Evolutionary conservation across 2,888 invertebrate species (phyloP).

Genomic region (Idaea straminata): DNA sequence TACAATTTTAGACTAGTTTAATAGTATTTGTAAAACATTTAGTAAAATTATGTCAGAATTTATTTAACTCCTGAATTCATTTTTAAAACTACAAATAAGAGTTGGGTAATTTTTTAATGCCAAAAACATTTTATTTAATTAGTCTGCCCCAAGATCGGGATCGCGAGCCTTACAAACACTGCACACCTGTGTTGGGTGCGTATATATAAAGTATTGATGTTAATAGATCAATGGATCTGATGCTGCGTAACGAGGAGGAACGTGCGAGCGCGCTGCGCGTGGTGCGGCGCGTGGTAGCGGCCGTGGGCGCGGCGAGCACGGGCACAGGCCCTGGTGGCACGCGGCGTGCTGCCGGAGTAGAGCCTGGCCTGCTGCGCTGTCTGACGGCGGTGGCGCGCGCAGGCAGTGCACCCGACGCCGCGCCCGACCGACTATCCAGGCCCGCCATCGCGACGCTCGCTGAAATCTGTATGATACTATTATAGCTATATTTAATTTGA

Average conservation of each 20-base stretch:
- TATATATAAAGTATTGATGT: conserved; percentile 3
- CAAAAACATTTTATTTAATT: conserved; percentile 3
- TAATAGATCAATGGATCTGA: conserved; percentile 91
- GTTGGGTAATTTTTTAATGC: too few species aligned
- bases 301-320: conserved; percentile 59
- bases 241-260: conserved; percentile 94
- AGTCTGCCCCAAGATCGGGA: too few species aligned
- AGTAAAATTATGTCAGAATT: too few species aligned
- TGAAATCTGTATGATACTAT: conserved; percentile 85
- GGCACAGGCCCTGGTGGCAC: conserved; percentile 75
- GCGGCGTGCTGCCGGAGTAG: conserved; percentile 84
- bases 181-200: neutral
- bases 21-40: too few species aligned
- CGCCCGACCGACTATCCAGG: conserved; percentile 89
- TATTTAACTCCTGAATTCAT: too few species aligned
- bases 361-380: conserved; percentile 87
- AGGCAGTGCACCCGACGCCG: conserved; percentile 86
- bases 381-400: conserved; percentile 89
- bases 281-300: conserved; percentile 80
- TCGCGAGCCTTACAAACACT: too few species aligned
- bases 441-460: conserved; percentile 93
- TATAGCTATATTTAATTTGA: neutral
- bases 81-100: too few species aligned
- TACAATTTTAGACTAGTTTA: too few species aligned
- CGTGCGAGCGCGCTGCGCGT: conserved; percentile 94